Conservation (phyloP, 2,113 vertebrate genomes). For the Laticauda laticaudata region DNA sequence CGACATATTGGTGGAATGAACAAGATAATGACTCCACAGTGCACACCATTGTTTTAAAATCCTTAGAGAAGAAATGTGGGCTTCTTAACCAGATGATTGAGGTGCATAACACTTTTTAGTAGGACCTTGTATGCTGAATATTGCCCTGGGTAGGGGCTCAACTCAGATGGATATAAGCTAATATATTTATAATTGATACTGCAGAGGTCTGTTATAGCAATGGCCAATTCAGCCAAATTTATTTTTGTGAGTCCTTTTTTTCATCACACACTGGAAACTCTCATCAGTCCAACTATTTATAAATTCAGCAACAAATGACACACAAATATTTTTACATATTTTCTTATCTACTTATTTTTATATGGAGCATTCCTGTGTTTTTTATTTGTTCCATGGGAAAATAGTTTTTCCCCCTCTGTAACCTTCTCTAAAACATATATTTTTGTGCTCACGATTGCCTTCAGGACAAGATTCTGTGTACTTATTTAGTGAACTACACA, state of each 20-base stretch:
- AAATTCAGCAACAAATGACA: background rate
- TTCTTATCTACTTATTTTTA: background rate
- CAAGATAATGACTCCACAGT: background rate
- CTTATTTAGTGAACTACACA: background rate
- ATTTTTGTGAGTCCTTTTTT: background rate
- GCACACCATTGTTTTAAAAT: background rate
- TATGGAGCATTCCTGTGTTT: background rate
- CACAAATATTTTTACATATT: background rate
- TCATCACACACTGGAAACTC: background rate
- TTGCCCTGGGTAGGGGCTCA: background rate
- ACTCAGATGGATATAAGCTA: background rate
- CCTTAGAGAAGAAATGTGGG: background rate
- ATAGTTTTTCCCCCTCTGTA: background rate
- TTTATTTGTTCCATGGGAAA: background rate
- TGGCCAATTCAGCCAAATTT: background rate
- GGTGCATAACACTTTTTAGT: background rate
- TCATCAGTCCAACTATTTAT: background rate
- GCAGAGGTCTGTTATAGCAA: background rate
- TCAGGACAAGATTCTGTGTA: background rate
- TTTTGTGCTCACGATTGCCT: background rate
- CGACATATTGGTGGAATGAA: background rate
- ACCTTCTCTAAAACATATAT: background rate
- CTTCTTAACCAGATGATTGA: conserved; percentile 8
- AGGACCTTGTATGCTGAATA: background rate
- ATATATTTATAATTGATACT: background rate